Base-by-base conservation (phyloP, 1,140 invertebrate species). In the Drosophila kanapiae region DNA sequence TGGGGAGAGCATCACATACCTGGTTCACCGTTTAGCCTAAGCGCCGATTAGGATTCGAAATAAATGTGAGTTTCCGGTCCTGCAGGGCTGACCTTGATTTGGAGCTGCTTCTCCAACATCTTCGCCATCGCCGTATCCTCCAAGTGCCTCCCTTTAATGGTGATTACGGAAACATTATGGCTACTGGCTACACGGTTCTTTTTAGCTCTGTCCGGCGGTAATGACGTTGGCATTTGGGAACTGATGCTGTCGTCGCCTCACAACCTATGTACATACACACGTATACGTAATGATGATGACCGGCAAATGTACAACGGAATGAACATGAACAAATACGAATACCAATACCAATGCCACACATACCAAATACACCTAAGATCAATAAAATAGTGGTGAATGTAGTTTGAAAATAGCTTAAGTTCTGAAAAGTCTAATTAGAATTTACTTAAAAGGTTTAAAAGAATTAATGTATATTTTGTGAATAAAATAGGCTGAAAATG, bases 1-100 rank as follows among this genome's bases (percentile, higher is more conserved):
- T 98, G 97, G 97, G 97, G 97, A 38, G 97, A 98, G 63, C 96
- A 98, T 47, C 96, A 98, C 92, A 97, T 98, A 92, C 97, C 97
- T 35, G 97, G 97, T 70, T 97, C 96, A 75, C 97, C 97, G 3
- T 98, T 97, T 94, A 68, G 95, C 95, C 93, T 96, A 96, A 96
- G 95, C 79, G 95, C 90, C 9, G 69, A 78, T 18, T 84, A 85
- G 33, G 14, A 35, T n/a, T 47, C 0, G 5, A 23, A 33, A 35
- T 51, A 63, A 40, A 33, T 49, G 35, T 37, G 31, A 69, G 27
- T 16, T 54, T 54, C 11, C 31, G 8, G 27, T n/a, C 23, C 11
- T 18, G 7, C 31, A 58, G 10, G 42, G 31, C 51, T 67, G 47
- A 77, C 72, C 74, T 75, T 64, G 57, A 54, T 69, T 38, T 31